These are phyloP conservation scores for Nycticryphes semicollaris DNA, from an alignment of 2,113 vertebrate species.

Conservation along the genomic window DNA sequence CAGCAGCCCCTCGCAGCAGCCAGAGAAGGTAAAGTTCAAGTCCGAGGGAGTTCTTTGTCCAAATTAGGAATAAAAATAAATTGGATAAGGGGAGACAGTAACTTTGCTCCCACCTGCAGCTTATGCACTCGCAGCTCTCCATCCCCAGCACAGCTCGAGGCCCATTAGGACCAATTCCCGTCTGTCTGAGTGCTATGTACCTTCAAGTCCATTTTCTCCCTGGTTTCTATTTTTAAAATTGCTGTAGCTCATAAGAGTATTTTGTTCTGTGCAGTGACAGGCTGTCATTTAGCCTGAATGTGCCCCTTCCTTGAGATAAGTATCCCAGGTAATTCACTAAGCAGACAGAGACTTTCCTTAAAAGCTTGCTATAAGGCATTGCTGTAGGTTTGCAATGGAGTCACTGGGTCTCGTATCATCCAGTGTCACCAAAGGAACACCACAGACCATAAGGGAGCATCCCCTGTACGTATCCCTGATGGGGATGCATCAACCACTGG, in stretches of 20 bases:
- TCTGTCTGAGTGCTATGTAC: background rate
- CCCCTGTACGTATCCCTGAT: background rate
- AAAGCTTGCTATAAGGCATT: background rate
- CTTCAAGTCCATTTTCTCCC: slow-evolving; percentile 32
- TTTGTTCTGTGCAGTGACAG: background rate
- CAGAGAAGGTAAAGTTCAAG: background rate
- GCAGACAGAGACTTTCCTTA: background rate
- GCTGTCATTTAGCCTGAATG: background rate
- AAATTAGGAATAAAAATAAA: background rate
- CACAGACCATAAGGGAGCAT: background rate
- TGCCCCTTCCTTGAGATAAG: background rate
- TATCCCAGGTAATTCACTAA: background rate
- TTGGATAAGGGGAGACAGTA: background rate
- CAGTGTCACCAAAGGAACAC: background rate
- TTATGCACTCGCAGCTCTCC: background rate
- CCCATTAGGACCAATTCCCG: background rate
- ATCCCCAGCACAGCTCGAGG: background rate
- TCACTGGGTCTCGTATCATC: accelerated
- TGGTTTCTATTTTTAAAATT: background rate
- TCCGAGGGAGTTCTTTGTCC: background rate
- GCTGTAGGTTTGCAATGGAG: background rate
- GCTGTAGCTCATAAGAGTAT: background rate
- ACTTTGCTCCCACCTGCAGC: background rate
- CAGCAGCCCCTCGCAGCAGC: background rate
- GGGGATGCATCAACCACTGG: no score